Evolutionary conservation across 2,888 invertebrate genomes (phyloP), one percentile per base, ranked within the genome.

Genomic region (Strigamia crassipes): DNA sequence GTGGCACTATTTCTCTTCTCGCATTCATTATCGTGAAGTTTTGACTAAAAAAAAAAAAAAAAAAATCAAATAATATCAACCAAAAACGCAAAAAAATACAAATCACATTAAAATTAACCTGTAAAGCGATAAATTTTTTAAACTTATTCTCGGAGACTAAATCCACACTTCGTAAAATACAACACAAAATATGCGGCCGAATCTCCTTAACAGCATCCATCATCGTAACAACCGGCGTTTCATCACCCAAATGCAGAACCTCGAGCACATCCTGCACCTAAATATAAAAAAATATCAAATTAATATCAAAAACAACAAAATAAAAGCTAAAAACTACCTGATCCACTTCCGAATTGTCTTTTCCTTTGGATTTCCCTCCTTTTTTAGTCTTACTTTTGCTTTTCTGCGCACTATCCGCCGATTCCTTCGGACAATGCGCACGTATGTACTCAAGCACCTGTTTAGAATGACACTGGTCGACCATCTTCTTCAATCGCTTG

Each of bases 51-150:
- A 66, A 51, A 78, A 38, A 81, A 81, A 18, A 4, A 78, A n/a
- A 8, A 41, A 41, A 9, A 10, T 15, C 15, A 21, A 18, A 18
- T 18, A 79, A 21, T 21, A 4, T 21, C 18, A 23, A 61, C 41
- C 41, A 5, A 41, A 41, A 41, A 41, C 41, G 8, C 6, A 66
- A 66, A 66, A 66, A 66, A 66, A 9, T 46, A 2, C 10, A n/a
- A 41, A 42, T 23, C 13, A 34, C 9, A 78, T 78, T 3, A 8
- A 4, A 73, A 46, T 10, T 83, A 83, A 85, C 86, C 85, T 90
- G 95, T 85, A 94, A 86, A 85, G 93, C 92, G 83, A 95, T 93
- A 85, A 95, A 95, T 86, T 92, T 92, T 86, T 93, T 94, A 84
- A 93, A 92, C n/a, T 88, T 89, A 0, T 89, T 89, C 31, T 92